A percentile compares a stretch with the other conserved stretches of the same genome.
Conservation (phyloP, 2,888 invertebrate species). For the Lydus trimaculatus region DNA sequence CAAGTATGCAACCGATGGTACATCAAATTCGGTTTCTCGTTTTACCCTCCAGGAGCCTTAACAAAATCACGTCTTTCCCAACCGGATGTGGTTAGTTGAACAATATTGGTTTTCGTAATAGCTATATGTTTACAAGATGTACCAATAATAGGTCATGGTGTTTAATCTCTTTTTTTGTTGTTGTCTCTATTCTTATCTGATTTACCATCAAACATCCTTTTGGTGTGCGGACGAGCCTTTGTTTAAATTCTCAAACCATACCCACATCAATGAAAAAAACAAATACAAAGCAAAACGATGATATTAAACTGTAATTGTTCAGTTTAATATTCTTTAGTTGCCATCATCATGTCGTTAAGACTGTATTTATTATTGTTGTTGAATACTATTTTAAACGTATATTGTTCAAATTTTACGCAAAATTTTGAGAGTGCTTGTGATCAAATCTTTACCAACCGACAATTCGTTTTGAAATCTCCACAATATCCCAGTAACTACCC, state of each 20-base stretch:
- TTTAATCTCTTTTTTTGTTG: constrained; percentile 34
- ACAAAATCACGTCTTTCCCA: constrained; percentile 14
- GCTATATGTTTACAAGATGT: constrained; percentile 19
- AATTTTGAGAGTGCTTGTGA: constrained; percentile 45
- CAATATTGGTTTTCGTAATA: constrained; percentile 20
- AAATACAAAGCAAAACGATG: not conserved
- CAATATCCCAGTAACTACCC: constrained; percentile 64
- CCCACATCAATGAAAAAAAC: not conserved
- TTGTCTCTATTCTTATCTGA: constrained; percentile 24
- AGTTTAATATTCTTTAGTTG: not conserved
- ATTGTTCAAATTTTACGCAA: not conserved
- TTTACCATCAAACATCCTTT: constrained; percentile 44
- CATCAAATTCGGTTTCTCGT: too few relatives aligned
- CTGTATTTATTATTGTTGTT: not conserved
- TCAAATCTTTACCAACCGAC: constrained; percentile 61
- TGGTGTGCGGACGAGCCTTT: constrained; percentile 44
- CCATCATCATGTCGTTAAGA: not conserved
- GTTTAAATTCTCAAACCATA: constrained; percentile 33
- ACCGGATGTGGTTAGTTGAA: constrained; percentile 28
- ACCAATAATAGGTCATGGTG: constrained; percentile 40
- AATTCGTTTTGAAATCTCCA: constrained; percentile 63
- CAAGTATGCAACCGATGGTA: too few relatives aligned
- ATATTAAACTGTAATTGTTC: not conserved
- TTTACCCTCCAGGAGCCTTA: too few relatives aligned
- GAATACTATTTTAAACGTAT: not conserved